Evolutionary conservation across 2,888 invertebrate species (phyloP), one percentile per base, ranked within the genome.

Genomic region (Caenorhabditis drosophilae): DNA sequence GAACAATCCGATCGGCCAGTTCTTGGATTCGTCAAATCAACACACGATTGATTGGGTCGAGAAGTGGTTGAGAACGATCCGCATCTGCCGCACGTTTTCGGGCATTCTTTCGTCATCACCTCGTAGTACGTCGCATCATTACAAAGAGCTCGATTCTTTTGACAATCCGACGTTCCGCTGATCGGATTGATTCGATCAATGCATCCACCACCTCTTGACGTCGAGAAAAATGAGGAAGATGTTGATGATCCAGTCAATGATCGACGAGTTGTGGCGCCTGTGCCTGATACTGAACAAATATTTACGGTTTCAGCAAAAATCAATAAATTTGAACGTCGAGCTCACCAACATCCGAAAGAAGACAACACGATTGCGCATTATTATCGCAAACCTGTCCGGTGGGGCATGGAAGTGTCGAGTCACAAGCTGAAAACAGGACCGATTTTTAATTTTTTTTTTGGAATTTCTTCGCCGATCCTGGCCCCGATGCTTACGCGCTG

Each of bases 21-120:
- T 7, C 49, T 27, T 35, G 60, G 60, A 40, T 60, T 60, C 12
- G 31, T 34, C n/a, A 31, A 20, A 49, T 60, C 60, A 44, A 50
- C 50, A 35, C 60, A 60, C 3, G 49, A 31, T n/a, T n/a, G 47
- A 15, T 12, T 22, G 36, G n/a, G 34, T 45, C 4, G 60, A 50
- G 12, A 52, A 52, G 53, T 38, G 4, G 48, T 49, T 2, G 49
- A 35, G 16, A 26, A 12, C 1, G 53, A 49, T n/a, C 45, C 40
- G 40, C 61, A 61, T 46, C 54, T 41, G 49, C 61, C 56, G 26
- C 61, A 62, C 23, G 61, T 62, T 22, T 42, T 62, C 31, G 55
- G 55, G 23, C 61, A 62, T 40, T 62, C 55, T 22, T 42, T 40
- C n/a, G 61, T 56, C 61, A 62, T 62, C 16, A 62, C 51, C 20